phyloP scores from a whole-genome alignment of 2,113 vertebrate species.

The Mormyrus lacerda region DNA sequence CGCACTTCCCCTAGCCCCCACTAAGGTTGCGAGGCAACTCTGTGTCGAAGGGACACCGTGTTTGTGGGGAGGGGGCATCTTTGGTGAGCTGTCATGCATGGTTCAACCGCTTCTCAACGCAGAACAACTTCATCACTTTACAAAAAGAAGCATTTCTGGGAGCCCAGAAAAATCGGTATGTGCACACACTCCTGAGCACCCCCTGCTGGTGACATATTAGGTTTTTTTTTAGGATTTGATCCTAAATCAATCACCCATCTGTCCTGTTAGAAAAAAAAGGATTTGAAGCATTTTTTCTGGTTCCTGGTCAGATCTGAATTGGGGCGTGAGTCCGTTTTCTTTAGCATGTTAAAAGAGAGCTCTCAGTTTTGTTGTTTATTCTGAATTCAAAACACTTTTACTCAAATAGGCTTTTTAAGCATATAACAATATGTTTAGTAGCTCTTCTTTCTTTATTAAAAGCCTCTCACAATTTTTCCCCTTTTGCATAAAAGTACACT shows the following conservation, averaged over 20 bases:
- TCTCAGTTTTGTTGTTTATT: background rate
- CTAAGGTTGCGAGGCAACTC: background rate
- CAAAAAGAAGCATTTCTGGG: background rate
- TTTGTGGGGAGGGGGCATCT: background rate
- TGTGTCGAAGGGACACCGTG: background rate
- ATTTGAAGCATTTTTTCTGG: background rate
- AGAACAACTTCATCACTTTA: background rate
- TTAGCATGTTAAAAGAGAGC: background rate
- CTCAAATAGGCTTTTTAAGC: background rate
- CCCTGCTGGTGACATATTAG: background rate
- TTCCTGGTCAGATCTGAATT: background rate
- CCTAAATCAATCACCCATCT: too few species aligned
- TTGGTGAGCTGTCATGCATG: background rate
- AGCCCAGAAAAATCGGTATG: background rate
- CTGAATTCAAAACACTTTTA: background rate
- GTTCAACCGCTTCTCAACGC: background rate
- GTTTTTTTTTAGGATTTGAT: background rate
- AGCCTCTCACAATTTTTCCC: background rate
- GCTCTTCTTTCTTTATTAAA: background rate
- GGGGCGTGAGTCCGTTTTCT: background rate
- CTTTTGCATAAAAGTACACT: background rate
- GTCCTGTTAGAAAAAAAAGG: background rate
- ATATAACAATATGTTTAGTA: background rate
- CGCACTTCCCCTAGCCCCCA: constrained; percentile 14
- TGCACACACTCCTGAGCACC: background rate